phyloP scores from a whole-genome alignment of 1,140 invertebrate species.

The Brachionus rotundiformis region DNA sequence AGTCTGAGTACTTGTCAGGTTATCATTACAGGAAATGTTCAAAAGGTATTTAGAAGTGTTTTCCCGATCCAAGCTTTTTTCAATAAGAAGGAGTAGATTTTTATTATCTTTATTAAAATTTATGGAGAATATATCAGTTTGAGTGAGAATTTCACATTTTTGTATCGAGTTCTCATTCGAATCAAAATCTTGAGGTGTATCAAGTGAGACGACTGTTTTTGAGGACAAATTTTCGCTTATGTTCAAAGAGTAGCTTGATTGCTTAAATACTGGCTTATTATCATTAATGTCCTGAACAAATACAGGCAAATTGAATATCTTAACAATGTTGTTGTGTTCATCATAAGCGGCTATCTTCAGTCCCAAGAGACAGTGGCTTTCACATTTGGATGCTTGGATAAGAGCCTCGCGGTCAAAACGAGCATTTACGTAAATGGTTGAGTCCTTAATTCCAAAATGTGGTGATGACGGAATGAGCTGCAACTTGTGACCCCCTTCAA shows the following conservation, averaged over 20 bases:
- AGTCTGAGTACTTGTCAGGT: background rate
- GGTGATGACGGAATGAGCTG: background rate
- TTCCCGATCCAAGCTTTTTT: background rate
- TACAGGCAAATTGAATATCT: background rate
- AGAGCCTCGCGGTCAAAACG: background rate
- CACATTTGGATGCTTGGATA: background rate
- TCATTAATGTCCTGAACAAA: conserved; percentile 23
- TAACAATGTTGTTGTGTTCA: background rate
- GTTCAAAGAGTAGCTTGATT: background rate
- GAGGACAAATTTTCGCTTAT: conserved; percentile 17
- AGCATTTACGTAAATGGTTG: background rate
- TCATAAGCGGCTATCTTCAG: conserved; percentile 40
- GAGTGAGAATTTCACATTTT: conserved; percentile 8
- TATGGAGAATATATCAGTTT: background rate
- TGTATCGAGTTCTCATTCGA: background rate
- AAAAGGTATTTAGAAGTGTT: background rate
- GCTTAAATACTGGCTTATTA: conserved; percentile 5
- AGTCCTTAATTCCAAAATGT: background rate
- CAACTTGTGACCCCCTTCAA: background rate
- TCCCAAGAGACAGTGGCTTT: background rate
- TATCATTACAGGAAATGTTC: background rate
- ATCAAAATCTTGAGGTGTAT: background rate
- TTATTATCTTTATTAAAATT: background rate
- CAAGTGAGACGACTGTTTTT: background rate
- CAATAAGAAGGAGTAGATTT: conserved; percentile 10